Percentiles rank a stretch among this genome's conserved stretches.
Evolutionary conservation across 2,888 invertebrate genomes (phyloP).

Genomic region (Trilocha varians): DNA sequence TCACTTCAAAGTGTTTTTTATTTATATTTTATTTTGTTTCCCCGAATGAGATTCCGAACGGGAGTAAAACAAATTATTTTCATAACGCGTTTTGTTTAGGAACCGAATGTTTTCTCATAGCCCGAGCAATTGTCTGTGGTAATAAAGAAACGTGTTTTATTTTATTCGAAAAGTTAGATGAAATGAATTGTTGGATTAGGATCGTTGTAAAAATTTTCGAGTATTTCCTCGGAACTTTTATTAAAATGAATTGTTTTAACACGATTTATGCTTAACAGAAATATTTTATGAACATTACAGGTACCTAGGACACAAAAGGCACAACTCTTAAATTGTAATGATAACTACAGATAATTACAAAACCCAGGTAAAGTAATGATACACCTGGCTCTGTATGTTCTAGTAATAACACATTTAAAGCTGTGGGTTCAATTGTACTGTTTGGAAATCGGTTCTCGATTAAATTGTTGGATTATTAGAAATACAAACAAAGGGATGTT

Average conservation of each 20-base stretch:
- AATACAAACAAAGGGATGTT: too few species aligned
- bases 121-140: conserved; percentile 33
- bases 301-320: too few species aligned
- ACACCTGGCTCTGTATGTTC: too few species aligned
- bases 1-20: conserved; percentile 45
- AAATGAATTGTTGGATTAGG: conserved; percentile 3
- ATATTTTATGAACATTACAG: too few species aligned
- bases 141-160: conserved; percentile 33
- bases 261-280: too few species aligned
- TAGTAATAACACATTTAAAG: too few species aligned
- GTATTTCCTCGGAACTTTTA: neutral
- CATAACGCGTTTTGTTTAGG: conserved; percentile 35
- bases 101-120: conserved; percentile 29
- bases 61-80: conserved; percentile 36
- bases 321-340: too few species aligned
- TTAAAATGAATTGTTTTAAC: neutral
- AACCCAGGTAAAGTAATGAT: too few species aligned
- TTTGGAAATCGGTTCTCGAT: too few species aligned
- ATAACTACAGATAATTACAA: too few species aligned
- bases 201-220: neutral
- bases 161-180: conserved; percentile 7
- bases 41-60: conserved; percentile 40
- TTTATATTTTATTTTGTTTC: conserved; percentile 25
- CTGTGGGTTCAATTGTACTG: too few species aligned
- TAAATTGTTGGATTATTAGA: too few species aligned